These are phyloP conservation scores for Spinus olivaceus DNA, from an alignment of 2,797 vertebrate genomes.

Conservation along the genomic window DNA sequence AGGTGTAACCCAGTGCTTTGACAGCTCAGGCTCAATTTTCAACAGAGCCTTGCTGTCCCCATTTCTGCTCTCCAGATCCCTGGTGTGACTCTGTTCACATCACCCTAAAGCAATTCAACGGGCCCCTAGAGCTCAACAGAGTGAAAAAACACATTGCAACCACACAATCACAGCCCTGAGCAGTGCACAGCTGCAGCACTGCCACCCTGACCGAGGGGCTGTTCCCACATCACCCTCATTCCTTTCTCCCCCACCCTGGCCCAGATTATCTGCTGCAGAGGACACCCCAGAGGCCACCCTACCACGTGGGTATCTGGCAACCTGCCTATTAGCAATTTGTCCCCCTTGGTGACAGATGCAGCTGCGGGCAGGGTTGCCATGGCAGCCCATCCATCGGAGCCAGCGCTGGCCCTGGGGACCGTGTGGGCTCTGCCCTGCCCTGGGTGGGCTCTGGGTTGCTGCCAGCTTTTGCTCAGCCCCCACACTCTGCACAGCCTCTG, in stretches of 20 bases:
- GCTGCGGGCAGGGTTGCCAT: slow-evolving; percentile 19
- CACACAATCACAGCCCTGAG: not conserved
- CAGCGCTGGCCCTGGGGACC: not conserved
- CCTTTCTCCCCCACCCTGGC: not conserved
- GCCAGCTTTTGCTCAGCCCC: not conserved
- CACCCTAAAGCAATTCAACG: rapidly evolving
- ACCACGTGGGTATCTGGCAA: not conserved
- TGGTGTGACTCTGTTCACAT: not conserved
- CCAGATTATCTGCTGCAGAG: not conserved
- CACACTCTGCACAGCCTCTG: not conserved
- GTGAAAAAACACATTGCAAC: not conserved
- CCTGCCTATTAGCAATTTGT: not conserved
- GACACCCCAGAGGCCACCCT: not conserved
- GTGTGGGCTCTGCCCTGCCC: not conserved
- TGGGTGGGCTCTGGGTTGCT: not conserved
- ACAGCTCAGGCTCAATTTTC: not conserved
- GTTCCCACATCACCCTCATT: not conserved
- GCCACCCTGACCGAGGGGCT: not conserved
- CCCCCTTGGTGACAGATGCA: not conserved
- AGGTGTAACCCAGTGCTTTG: not conserved
- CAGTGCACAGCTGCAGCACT: rapidly evolving
- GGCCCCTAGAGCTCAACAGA: rapidly evolving
- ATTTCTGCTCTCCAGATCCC: not conserved
- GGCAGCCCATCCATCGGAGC: slow-evolving; percentile 34
- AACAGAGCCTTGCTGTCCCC: rapidly evolving